Base-by-base conservation (phyloP, 53 echinoderm and acorn worm species). In the Apostichopus leukothele region DNA sequence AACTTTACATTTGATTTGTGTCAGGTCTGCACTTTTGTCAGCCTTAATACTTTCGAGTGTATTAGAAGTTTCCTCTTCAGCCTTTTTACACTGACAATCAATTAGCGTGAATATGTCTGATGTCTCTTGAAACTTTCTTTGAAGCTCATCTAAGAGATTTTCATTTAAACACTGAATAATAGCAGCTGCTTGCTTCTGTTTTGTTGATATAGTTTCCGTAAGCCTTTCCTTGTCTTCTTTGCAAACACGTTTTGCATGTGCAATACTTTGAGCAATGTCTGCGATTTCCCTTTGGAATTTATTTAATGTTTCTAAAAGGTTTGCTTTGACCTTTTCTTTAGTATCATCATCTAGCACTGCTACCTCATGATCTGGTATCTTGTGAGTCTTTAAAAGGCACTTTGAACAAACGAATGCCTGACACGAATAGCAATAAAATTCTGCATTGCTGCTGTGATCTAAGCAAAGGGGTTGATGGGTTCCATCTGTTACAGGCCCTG, bases 361-460 rank as follows among this genome's bases (percentile, higher is more conserved):
- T 16, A 85, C 50, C 4, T 85, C 68, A 16, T 85, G 85, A 11
- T 85, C 51, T 9, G 27, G 12, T n/a, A 85, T 22, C 50, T 67
- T 67, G 18, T 85, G 85, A 19, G 85, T 67, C 5, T 21, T 66
- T 4, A 85, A 27, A 50, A 85, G 85, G 60, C 85, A 85, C 67
- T 27, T 23, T 7, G 67, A 25, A 50, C 85, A 85, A 23, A 60
- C 63, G 4, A 39, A 57, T 50, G 11, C 13, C 7, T 50, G 5
- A 85, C 85, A 85, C 67, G 85, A 67, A 10, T 67, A 23, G 27
- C 85, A 85, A 50, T 67, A 66, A 67, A 85, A 85, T 5, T 85
- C 85, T 39, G 27, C 22, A 11, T 63, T 66, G 5, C 22, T 21
- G 16, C 25, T 13, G 50, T 85, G 85, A 67, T 60, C 77, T 9